These are phyloP conservation scores for Dendroctonus valens DNA, from an alignment of 1,140 invertebrate genomes.

Conservation along the genomic window DNA sequence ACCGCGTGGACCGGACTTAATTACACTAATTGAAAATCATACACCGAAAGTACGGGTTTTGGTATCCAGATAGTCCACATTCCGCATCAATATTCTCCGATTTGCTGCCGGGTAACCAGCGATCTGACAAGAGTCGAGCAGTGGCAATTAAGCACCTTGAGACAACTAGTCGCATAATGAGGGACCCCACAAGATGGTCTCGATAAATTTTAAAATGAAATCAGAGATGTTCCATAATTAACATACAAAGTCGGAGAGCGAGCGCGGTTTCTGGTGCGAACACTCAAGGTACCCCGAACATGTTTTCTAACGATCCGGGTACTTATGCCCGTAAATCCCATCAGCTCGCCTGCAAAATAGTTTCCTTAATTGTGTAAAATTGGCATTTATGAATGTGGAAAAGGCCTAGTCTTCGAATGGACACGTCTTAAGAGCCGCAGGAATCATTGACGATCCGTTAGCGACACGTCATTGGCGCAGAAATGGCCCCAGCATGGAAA, in stretches of 20 bases:
- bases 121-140: slow-evolving; percentile 23
- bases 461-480: no score
- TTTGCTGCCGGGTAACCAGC: slow-evolving; percentile 17
- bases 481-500: no score
- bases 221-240: slow-evolving; percentile 6
- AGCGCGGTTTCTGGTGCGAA: no score
- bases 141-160: slow-evolving; percentile 28
- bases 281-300: no score
- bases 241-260: neutral
- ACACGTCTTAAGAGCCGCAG: no score
- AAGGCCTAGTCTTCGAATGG: no score
- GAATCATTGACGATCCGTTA: no score
- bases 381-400: no score
- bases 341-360: no score
- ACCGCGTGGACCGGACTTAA: slow-evolving; percentile 7
- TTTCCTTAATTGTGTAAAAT: no score
- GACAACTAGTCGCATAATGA: slow-evolving; percentile 26
- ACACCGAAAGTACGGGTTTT: slow-evolving; percentile 20
- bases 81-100: slow-evolving; percentile 27
- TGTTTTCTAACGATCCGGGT: no score
- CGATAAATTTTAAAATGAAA: slow-evolving; percentile 10
- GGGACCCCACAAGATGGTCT: slow-evolving; percentile 21
- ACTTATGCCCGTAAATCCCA: no score
- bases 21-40: slow-evolving; percentile 27
- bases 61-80: slow-evolving; percentile 22